Base-by-base conservation (phyloP, 64 coral and sea anemone genomes). In the Montipora sp. region DNA sequence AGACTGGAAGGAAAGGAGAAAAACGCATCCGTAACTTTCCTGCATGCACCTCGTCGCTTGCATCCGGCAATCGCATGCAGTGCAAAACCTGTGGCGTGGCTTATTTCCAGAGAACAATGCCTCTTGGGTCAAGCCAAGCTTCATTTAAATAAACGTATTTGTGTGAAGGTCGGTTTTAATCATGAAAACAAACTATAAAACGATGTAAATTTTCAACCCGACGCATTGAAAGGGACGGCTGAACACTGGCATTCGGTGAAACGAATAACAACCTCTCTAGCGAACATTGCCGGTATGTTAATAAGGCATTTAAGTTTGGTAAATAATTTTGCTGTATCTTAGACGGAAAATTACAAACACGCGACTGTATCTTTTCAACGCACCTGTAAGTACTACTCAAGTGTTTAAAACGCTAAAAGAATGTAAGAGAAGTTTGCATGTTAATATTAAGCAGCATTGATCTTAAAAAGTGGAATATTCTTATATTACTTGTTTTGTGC, bases 71-170 rank as follows among this genome's bases (percentile, higher is more conserved):
- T 84, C 10, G 7, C 63, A 48, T 71, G 82, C 82, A 4, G 82
- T 48, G 82, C 48, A 8, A 83, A 48, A 18, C 82, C 23, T 84
- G 82, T 49, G 82, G 82, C 65, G 18, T 84, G 82, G 82, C 82
- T 48, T 15, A 8, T 16, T 20, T 84, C 82, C 82, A 84, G 61
- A 49, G 13, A 7, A 70, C 46, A 47, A 63, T 63, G 60, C 60
- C 60, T 63, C 3, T 71, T 84, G 3, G 18, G 44, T 50, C 61
- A 13, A 69, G 44, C 80, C 59, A 66, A 83, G 36, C 80, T 84
- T 49, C 47, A 48, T 70, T 20, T 18, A 50, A 70, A 84, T 22
- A 15, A 20, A 7, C 5, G 45, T 68, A 50, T 8, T 19, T 49
- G 16, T 78, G 13, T 8, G 14, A 78, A 18, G 75, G 44, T 19